Evolutionary conservation across 2,797 vertebrate genomes (phyloP).

Genomic region (Tokudaia muenninki): DNA sequence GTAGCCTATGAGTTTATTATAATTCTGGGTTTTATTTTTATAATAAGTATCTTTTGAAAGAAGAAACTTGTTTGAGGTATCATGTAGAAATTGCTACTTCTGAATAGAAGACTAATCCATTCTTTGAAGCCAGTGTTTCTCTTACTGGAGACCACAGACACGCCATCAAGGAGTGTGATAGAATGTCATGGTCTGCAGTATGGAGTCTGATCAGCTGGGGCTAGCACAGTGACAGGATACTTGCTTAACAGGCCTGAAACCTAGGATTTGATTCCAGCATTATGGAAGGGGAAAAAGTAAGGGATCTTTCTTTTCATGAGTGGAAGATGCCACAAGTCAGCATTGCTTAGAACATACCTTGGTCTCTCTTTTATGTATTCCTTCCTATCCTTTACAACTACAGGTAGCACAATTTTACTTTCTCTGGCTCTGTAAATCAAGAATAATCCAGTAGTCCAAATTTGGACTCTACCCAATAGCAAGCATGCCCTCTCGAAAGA

Average conservation of each 20-base stretch:
- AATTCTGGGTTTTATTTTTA: constrained; percentile 57
- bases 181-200: background rate
- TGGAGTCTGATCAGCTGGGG: background rate
- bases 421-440: background rate
- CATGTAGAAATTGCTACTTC: background rate
- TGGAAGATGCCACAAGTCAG: background rate
- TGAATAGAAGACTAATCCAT: background rate
- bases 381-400: background rate
- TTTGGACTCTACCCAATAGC: background rate
- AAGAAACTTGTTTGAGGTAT: background rate
- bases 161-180: background rate
- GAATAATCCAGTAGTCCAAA: background rate
- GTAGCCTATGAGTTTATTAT: constrained; percentile 11
- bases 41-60: constrained; percentile 25
- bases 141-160: background rate
- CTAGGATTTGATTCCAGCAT: background rate
- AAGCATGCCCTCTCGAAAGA: background rate
- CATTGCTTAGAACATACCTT: background rate
- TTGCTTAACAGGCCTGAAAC: background rate
- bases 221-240: background rate
- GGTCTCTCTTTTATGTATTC: background rate
- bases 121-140: constrained; percentile 21
- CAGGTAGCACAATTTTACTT: background rate
- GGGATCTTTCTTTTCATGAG: background rate
- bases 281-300: background rate